Percentiles rank a stretch among this genome's conserved stretches.
phyloP scores from a whole-genome alignment of 2,113 vertebrate species.

The Aphelocoma coerulescens region DNA sequence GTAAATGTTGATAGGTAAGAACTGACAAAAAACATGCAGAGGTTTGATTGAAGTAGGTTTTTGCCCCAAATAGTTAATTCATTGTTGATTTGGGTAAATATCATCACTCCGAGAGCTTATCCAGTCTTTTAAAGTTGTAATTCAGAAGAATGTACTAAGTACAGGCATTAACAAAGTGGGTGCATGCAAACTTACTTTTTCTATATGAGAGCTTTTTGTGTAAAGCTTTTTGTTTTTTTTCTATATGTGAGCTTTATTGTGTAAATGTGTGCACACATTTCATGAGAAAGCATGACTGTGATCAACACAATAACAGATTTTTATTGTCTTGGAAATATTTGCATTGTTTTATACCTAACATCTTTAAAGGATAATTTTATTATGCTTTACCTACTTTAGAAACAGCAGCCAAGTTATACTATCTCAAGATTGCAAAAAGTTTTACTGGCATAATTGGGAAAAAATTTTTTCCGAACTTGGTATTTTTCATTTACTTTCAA shows the following conservation, averaged over 20 bases:
- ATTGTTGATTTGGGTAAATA: background rate
- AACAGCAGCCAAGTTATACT: background rate
- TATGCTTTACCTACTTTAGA: background rate
- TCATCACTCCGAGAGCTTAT: background rate
- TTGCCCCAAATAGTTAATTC: background rate
- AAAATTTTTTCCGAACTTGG: background rate
- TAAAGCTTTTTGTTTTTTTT: too few relatives aligned
- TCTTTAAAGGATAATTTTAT: background rate
- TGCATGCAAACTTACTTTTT: background rate
- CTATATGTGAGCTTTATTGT: background rate
- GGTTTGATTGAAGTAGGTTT: background rate
- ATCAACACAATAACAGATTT: background rate
- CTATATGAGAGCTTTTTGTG: background rate
- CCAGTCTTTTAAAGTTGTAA: background rate
- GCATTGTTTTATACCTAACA: background rate
- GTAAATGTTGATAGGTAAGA: background rate
- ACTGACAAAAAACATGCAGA: background rate
- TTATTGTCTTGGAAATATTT: background rate
- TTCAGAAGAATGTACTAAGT: background rate
- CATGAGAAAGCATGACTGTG: background rate
- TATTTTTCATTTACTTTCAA: background rate
- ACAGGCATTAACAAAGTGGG: background rate
- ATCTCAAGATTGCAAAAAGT: background rate
- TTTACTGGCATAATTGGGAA: background rate
- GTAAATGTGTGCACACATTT: background rate